Conservation (phyloP, 2,888 invertebrate species). For the Meta bourneti region DNA sequence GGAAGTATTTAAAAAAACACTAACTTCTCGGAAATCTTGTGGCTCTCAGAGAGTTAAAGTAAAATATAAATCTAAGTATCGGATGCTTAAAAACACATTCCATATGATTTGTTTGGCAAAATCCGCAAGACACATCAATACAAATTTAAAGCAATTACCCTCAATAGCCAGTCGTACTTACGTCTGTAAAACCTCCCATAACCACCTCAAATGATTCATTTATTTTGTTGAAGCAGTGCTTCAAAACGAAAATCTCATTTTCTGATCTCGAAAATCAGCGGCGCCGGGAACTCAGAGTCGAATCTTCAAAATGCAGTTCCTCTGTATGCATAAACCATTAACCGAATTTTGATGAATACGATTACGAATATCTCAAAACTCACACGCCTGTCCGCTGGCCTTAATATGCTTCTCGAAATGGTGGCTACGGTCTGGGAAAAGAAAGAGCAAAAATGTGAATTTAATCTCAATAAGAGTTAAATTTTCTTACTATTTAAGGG, state of each 20-base stretch:
- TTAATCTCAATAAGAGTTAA: constrained; percentile 40
- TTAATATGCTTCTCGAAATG: no score
- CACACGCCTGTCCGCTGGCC: not conserved
- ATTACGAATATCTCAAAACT: not conserved
- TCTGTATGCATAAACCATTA: not conserved
- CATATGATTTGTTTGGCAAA: no score
- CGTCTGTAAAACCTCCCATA: not conserved
- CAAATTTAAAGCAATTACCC: no score
- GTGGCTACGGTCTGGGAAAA: not conserved
- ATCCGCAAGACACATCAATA: no score
- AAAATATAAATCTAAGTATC: no score
- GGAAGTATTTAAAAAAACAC: no score
- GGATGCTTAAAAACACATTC: no score
- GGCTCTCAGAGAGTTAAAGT: no score
- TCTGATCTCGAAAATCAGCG: not conserved
- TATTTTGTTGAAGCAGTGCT: not conserved
- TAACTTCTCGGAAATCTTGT: no score
- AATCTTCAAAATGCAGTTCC: not conserved
- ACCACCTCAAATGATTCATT: not conserved
- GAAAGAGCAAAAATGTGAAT: constrained; percentile 20
- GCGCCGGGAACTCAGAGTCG: not conserved
- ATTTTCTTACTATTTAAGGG: constrained; percentile 19
- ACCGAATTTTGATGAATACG: not conserved
- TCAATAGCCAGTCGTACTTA: no score
- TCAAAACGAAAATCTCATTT: not conserved